Evolutionary conservation across 2,888 invertebrate species (phyloP).

Genomic region (Hetaerina titia): DNA sequence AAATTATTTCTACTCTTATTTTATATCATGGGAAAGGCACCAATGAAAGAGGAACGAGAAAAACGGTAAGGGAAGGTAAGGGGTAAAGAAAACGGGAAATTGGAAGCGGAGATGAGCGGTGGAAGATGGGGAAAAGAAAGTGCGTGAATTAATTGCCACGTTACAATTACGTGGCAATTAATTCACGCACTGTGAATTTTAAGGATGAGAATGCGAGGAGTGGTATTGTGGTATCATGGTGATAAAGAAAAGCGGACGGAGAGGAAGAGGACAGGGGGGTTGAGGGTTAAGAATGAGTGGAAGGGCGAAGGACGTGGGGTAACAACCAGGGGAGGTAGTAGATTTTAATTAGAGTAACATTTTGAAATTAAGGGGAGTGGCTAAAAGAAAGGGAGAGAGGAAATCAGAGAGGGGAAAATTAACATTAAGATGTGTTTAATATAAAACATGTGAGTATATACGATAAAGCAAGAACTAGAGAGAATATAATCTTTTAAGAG

Average conservation of each 20-base stretch:
- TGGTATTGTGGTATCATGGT: background rate
- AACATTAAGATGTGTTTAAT: too few relatives aligned
- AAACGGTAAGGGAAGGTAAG: background rate
- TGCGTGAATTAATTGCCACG: background rate
- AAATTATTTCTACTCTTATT: too few relatives aligned
- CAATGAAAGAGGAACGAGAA: background rate
- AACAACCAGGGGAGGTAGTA: background rate
- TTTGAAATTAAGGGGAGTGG: background rate
- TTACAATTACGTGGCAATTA: constrained; percentile 42
- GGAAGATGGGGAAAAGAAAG: background rate
- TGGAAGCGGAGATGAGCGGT: background rate
- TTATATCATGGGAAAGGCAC: background rate
- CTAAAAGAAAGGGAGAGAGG: background rate
- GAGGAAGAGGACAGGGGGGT: background rate
- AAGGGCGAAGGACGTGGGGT: background rate
- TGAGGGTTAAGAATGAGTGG: background rate
- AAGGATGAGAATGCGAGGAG: background rate
- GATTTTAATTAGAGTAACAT: too few relatives aligned
- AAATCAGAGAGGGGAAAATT: background rate
- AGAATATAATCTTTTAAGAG: too few relatives aligned
- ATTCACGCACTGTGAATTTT: constrained; percentile 54
- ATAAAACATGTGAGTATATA: too few relatives aligned
- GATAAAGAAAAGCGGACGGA: background rate
- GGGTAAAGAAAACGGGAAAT: background rate
- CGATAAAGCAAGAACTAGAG: too few relatives aligned